Conservation (phyloP, 2,888 invertebrate genomes). For the Podabrus alpinus region DNA sequence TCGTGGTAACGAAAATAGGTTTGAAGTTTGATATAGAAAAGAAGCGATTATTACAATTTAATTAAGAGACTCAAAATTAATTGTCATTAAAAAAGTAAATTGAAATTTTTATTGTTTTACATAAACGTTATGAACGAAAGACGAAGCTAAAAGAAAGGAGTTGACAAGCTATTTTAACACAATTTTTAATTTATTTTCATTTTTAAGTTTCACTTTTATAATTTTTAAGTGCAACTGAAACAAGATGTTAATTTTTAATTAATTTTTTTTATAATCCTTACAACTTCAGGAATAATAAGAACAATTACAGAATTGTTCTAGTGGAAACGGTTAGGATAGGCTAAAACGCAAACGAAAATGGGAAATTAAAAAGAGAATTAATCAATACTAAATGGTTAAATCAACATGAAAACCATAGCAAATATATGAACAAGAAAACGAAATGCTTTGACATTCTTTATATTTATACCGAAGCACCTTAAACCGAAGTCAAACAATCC, state of each 20-base stretch:
- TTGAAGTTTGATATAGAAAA: conserved; percentile 2
- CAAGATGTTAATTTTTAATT: background rate
- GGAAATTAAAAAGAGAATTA: no score
- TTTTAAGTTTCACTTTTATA: background rate
- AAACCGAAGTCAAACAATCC: no score
- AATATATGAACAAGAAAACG: no score
- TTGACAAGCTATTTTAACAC: background rate
- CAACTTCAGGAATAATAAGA: background rate
- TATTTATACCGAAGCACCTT: no score
- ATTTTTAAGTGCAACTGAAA: background rate
- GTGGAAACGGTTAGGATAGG: no score
- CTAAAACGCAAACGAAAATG: no score
- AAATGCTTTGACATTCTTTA: no score
- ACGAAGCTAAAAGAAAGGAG: background rate
- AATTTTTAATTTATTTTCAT: background rate
- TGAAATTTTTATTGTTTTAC: background rate
- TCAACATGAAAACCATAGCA: no score
- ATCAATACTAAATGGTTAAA: no score
- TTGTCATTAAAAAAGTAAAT: background rate
- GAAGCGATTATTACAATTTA: conserved; percentile 5
- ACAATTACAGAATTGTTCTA: no score
- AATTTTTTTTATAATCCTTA: background rate
- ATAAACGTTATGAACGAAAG: background rate
- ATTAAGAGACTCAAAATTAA: conserved; percentile 3
- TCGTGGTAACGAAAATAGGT: background rate